Base-by-base conservation (phyloP, 2,888 invertebrate genomes). In the Drosophila emarginata region DNA sequence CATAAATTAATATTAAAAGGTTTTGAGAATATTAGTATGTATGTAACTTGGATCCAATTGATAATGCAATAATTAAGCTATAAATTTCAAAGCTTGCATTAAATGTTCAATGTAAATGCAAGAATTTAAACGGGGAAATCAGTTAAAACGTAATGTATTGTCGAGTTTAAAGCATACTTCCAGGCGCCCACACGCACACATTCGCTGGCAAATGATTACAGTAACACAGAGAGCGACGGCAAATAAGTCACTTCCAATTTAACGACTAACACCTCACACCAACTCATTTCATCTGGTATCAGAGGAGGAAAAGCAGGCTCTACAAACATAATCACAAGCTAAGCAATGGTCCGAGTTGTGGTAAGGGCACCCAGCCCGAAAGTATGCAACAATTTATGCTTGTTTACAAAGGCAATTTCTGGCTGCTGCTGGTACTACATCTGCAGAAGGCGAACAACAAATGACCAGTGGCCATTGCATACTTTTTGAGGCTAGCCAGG, bases 331-430 rank as follows among this genome's bases (percentile, higher is more conserved):
- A 87, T 87, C 83, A 84, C 85, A 63, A 78, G 85, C 85, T 81
- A 74, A 87, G 86, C 83, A 87, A 79, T 71, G 67, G 77, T 54
- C 59, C 50, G 57, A 57, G 50, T 15, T 52, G 60, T 32, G 18
- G 56, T 51, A 54, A 66, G 39, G 40, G 59, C 40, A 67, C 61
- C 52, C 56, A 62, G 67, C 69, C 79, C 75, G 61, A 82, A 84
- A 83, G 82, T 85, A 87, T 84, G 87, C 87, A 84, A 84, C 83
- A 84, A 84, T 87, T 84, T 84, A 84, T 84, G 83, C 83, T 73
- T 84, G 83, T 84, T 84, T 87, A 85, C 87, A 85, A 77, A 77
- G 79, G 74, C 73, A 77, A 79, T 82, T 85, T 78, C 72, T 61
- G 45, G 40, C 40, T 45, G 37, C n/a, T 37, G 37, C 40, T 45